A percentile compares a stretch with the other conserved stretches of the same genome.
Conservation (phyloP, 2,888 invertebrate genomes). For the Meloe dianella region DNA sequence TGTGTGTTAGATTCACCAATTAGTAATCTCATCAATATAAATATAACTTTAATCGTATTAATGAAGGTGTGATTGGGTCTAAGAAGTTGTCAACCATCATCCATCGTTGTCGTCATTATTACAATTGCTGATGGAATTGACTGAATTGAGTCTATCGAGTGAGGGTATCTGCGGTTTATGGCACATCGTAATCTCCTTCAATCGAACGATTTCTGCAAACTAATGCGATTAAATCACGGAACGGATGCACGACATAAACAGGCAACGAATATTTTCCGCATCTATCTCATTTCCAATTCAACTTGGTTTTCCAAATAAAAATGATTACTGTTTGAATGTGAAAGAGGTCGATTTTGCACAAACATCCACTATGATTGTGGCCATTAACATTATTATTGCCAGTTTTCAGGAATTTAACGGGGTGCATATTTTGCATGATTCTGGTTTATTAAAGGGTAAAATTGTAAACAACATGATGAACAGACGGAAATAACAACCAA, state of each 20-base stretch:
- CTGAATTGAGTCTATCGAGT: background rate
- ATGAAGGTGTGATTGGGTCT: background rate
- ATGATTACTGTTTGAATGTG: background rate
- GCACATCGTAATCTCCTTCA: constrained; percentile 42
- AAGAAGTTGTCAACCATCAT: background rate
- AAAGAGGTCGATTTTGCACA: background rate
- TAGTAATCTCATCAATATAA: background rate
- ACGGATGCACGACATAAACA: constrained; percentile 41
- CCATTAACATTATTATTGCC: background rate
- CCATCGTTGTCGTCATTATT: background rate
- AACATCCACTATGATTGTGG: background rate
- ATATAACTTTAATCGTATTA: background rate
- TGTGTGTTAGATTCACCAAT: background rate
- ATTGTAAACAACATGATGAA: constrained; percentile 1
- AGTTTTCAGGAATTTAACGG: background rate
- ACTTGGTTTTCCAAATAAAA: background rate
- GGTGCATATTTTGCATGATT: background rate
- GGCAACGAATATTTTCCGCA: constrained; percentile 26
- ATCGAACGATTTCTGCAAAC: constrained; percentile 43
- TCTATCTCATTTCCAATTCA: constrained; percentile 14
- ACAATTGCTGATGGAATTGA: background rate
- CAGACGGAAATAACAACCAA: constrained; percentile 2
- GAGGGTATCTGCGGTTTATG: constrained; percentile 40
- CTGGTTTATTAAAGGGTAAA: background rate
- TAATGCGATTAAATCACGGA: constrained; percentile 44